These are phyloP conservation scores for Drosophila merina DNA, from an alignment of 2,888 invertebrate genomes.

Conservation along the genomic window DNA sequence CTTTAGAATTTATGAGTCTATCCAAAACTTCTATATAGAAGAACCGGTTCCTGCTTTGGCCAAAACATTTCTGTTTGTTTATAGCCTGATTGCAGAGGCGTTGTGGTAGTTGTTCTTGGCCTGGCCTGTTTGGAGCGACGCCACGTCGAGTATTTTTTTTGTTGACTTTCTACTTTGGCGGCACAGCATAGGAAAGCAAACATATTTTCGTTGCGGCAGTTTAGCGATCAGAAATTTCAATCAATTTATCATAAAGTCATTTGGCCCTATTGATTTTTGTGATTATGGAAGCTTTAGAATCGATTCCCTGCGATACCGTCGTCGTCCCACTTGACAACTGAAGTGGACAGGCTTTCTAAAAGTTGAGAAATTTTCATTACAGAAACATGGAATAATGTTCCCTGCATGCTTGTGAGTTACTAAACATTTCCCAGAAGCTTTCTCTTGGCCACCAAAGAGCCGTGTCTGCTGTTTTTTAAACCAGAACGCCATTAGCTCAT, in stretches of 20 bases:
- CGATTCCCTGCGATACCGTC: slow-evolving; percentile 29
- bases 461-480: slow-evolving; percentile 22
- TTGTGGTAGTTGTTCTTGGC: slow-evolving; percentile 32
- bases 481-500: slow-evolving; percentile 61
- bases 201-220: slow-evolving; percentile 6
- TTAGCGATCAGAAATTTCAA: slow-evolving; percentile 17
- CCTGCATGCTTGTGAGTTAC: background rate
- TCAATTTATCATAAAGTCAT: slow-evolving; percentile 30
- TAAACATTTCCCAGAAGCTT: slow-evolving; percentile 37
- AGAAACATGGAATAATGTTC: background rate
- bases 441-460: slow-evolving; percentile 33
- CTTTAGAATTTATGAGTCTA: slow-evolving; percentile 40
- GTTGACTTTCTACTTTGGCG: slow-evolving; percentile 53
- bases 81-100: slow-evolving; percentile 54
- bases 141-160: slow-evolving; percentile 64
- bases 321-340: slow-evolving; percentile 22
- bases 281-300: slow-evolving; percentile 10
- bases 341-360: slow-evolving; percentile 19
- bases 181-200: slow-evolving; percentile 28
- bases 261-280: slow-evolving; percentile 25
- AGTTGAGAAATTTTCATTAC: background rate
- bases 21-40: slow-evolving; percentile 38
- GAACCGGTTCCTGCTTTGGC: slow-evolving; percentile 61
- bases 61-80: slow-evolving; percentile 41
- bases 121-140: slow-evolving; percentile 45